Conservation (phyloP, 2,797 vertebrate species). For the Malurus leucopterus region DNA sequence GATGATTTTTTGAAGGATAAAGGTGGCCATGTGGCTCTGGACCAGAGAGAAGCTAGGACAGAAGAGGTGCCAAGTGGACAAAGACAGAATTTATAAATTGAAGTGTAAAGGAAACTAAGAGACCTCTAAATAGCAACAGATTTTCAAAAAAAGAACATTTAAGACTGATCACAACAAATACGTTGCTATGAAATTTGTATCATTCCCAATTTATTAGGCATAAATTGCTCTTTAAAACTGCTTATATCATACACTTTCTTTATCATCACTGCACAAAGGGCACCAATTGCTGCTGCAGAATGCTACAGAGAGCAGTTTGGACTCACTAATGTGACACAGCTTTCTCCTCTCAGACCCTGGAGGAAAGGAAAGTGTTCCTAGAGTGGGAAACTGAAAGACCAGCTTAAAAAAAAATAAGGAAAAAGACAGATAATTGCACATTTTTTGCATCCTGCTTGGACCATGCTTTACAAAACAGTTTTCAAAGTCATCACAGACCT, state of each 20-base stretch:
- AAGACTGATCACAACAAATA: conserved; percentile 58
- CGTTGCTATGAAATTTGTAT: conserved; percentile 69
- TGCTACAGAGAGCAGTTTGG: conserved; percentile 43
- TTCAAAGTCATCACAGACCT: neutral
- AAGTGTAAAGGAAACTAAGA: conserved; percentile 15
- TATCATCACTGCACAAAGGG: conserved; percentile 59
- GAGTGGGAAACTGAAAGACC: conserved; percentile 34
- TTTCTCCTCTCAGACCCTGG: conserved; percentile 18
- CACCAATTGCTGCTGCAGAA: conserved; percentile 41
- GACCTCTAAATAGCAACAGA: conserved; percentile 32
- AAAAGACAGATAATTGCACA: conserved; percentile 33
- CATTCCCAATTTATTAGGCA: conserved; percentile 74
- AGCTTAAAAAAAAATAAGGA: neutral
- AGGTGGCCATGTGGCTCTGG: neutral
- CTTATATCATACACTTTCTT: conserved; percentile 44
- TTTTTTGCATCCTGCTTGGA: conserved; percentile 56
- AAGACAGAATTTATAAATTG: conserved; percentile 11
- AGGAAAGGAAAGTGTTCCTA: neutral
- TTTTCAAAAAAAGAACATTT: neutral
- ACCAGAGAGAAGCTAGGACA: conserved; percentile 4
- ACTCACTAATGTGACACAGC: conserved; percentile 16
- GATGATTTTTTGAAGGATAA: conserved; percentile 21
- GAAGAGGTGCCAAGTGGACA: neutral
- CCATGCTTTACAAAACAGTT: conserved; percentile 43
- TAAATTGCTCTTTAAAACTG: conserved; percentile 75